phyloP scores from a whole-genome alignment of 1,140 invertebrate genomes.

The Plutomurus gul region DNA sequence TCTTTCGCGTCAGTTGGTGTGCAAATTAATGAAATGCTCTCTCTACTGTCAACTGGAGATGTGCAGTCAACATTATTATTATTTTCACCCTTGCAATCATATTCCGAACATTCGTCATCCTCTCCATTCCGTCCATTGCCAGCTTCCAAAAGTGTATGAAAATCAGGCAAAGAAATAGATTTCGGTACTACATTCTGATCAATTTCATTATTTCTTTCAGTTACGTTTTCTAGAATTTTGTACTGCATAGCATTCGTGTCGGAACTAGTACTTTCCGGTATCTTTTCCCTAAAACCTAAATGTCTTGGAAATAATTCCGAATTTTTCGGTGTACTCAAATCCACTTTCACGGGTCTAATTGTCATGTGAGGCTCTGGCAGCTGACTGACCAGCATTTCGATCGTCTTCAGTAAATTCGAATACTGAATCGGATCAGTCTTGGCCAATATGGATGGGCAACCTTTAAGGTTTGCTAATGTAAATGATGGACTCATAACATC shows the following conservation, averaged over 20 bases:
- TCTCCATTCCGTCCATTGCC: neutral
- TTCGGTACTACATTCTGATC: neutral
- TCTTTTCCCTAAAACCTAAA: neutral
- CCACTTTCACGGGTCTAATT: neutral
- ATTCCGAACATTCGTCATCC: neutral
- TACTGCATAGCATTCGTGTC: neutral
- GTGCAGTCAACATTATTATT: too few relatives aligned
- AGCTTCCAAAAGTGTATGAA: neutral
- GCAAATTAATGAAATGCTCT: too few relatives aligned
- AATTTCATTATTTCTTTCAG: neutral
- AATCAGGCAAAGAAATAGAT: conserved; percentile 6
- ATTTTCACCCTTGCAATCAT: conserved; percentile 3
- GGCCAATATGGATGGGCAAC: neutral
- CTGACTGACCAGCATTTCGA: neutral
- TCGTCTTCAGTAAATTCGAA: neutral
- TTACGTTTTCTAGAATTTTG: neutral
- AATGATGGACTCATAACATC: neutral
- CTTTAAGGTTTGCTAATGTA: neutral
- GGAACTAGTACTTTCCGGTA: neutral
- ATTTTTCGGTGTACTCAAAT: neutral
- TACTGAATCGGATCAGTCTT: neutral
- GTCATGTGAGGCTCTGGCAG: neutral
- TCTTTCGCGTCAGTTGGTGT: neutral
- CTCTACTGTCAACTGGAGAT: too few relatives aligned
- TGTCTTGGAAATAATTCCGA: neutral